Percentiles rank a stretch among this genome's conserved stretches.
These are phyloP conservation scores for Micrasema longulum DNA, from an alignment of 1,140 invertebrate genomes.

Conservation along the genomic window DNA sequence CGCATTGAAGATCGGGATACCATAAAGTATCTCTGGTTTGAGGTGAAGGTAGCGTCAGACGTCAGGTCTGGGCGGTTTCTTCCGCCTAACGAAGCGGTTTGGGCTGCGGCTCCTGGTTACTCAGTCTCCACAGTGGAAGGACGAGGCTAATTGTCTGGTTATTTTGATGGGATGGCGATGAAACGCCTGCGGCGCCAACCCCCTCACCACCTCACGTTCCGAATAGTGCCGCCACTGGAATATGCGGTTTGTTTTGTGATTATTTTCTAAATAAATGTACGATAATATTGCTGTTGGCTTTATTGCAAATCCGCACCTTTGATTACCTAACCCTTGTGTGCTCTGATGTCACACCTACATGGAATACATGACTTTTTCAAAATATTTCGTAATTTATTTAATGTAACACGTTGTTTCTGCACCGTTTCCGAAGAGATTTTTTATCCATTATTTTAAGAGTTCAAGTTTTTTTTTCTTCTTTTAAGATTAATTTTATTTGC, in stretches of 20 bases:
- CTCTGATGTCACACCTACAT: too few species aligned
- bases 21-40: not conserved
- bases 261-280: not conserved
- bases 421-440: too few species aligned
- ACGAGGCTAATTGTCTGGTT: slow-evolving; percentile 41
- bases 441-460: too few species aligned
- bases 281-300: too few species aligned
- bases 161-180: slow-evolving; percentile 43
- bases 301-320: too few species aligned
- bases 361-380: too few species aligned
- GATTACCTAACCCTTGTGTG: too few species aligned
- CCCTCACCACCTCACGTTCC: not conserved
- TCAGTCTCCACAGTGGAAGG: slow-evolving; percentile 9
- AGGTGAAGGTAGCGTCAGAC: slow-evolving; percentile 3
- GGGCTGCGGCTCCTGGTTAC: slow-evolving; percentile 10
- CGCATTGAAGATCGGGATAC: too few species aligned
- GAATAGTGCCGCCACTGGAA: not conserved
- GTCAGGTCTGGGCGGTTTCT: slow-evolving; percentile 32
- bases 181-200: slow-evolving; percentile 26
- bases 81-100: slow-evolving; percentile 45
- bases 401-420: too few species aligned
- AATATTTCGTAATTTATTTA: too few species aligned
- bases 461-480: too few species aligned
- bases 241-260: slow-evolving; percentile 21
- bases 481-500: too few species aligned